phyloP scores from a whole-genome alignment of 2,797 vertebrate species.

The Xenopus petersii region DNA sequence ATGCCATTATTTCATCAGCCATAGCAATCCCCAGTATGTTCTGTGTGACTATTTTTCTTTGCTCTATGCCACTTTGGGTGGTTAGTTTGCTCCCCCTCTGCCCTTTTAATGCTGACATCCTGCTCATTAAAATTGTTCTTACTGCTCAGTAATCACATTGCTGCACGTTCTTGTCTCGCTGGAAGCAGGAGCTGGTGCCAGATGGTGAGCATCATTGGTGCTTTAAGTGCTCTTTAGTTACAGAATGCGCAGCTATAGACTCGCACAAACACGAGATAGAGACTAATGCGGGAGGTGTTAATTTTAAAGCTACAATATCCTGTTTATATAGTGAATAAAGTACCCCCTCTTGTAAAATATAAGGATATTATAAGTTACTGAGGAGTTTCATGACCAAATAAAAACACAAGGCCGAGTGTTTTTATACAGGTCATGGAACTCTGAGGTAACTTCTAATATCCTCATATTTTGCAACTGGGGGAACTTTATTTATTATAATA shows the following conservation, averaged over 20 bases:
- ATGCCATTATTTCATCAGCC: background rate
- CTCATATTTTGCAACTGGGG: no score
- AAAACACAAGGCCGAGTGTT: no score
- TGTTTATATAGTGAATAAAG: no score
- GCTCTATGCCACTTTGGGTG: background rate
- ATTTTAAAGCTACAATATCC: no score
- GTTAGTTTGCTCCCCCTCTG: background rate
- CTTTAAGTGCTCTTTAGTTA: constrained; percentile 3
- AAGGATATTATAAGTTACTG: no score
- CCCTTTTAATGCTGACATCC: background rate
- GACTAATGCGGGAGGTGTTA: no score
- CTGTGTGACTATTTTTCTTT: background rate
- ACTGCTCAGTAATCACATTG: background rate
- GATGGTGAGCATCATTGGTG: constrained; percentile 1
- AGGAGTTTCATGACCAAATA: no score
- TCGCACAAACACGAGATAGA: no score
- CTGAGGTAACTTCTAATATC: no score
- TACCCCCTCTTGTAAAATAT: no score
- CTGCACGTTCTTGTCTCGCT: background rate
- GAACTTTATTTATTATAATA: no score
- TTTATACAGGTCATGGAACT: no score
- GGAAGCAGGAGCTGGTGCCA: constrained; percentile 7
- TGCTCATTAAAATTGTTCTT: background rate
- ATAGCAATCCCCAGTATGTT: background rate
- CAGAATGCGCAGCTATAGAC: background rate